Conservation (phyloP, 53 echinoderm and acorn worm genomes). For the Paracentrotus lividus region DNA sequence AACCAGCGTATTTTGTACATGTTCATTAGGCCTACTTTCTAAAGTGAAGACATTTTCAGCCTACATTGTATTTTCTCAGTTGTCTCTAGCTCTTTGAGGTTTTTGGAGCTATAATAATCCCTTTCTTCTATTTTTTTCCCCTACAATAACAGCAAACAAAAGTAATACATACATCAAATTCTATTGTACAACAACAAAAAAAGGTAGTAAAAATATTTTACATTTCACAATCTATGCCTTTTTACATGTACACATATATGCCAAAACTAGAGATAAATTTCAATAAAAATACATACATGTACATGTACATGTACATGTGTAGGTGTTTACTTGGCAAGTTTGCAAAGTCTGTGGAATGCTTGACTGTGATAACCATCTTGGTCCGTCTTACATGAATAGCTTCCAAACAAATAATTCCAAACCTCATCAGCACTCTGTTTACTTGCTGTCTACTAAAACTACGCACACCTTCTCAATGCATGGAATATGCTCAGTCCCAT, state of each 20-base stretch:
- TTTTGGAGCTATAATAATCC: too few species aligned
- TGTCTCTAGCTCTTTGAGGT: too few species aligned
- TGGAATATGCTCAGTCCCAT: background rate
- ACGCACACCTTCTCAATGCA: background rate
- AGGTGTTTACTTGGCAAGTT: conserved; percentile 20
- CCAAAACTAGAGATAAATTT: background rate
- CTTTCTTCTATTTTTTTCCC: too few species aligned
- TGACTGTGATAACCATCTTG: conserved; percentile 1
- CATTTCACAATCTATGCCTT: background rate
- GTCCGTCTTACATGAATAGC: background rate
- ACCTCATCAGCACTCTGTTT: conserved; percentile 29
- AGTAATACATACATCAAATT: too few species aligned
- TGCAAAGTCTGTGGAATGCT: conserved; percentile 15
- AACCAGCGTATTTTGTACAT: too few species aligned
- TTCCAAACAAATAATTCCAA: background rate
- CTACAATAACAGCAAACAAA: too few species aligned
- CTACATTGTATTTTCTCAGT: too few species aligned
- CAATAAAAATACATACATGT: background rate
- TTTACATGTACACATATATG: background rate
- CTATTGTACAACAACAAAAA: too few species aligned
- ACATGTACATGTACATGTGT: too few species aligned
- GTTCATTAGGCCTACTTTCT: too few species aligned
- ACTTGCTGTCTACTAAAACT: background rate
- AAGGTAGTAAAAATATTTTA: background rate
- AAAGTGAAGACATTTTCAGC: too few species aligned